Conservation (phyloP, 37 sponge, comb jelly and placozoan genomes). For the Aplysina aerophoba region DNA sequence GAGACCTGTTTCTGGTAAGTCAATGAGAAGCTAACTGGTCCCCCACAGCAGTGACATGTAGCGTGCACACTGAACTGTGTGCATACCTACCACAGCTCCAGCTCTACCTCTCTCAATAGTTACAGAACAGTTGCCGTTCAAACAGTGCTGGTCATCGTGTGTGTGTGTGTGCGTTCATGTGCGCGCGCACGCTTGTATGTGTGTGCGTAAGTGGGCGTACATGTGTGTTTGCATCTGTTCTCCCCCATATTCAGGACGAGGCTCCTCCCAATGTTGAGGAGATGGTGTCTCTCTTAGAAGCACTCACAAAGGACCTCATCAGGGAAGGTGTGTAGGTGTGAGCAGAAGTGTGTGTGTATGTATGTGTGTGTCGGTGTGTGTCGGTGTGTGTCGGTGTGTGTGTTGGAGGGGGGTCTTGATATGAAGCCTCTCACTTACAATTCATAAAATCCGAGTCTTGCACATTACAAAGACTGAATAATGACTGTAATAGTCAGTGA, state of each 20-base stretch:
- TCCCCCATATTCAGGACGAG: not conserved
- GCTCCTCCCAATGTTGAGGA: constrained; percentile 47
- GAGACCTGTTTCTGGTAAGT: not conserved
- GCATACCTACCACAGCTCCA: too few species aligned
- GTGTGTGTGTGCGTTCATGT: not conserved
- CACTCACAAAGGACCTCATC: constrained; percentile 69
- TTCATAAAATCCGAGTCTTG: too few species aligned
- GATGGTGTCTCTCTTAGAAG: constrained; percentile 63
- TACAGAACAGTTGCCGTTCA: too few species aligned
- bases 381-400: too few species aligned
- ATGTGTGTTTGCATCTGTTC: not conserved
- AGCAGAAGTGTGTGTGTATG: too few species aligned
- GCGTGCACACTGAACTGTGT: too few species aligned
- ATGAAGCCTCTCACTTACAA: too few species aligned
- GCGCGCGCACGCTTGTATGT: not conserved
- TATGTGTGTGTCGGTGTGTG: too few species aligned
- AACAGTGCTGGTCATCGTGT: not conserved
- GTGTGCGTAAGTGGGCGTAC: not conserved
- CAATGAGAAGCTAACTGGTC: not conserved
- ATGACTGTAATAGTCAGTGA: too few species aligned
- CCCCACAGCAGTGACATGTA: not conserved
- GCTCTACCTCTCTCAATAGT: too few species aligned
- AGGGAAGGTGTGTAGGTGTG: constrained; percentile 52
- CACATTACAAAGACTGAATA: too few species aligned
- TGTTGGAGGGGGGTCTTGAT: too few species aligned